These are phyloP conservation scores for Dolichomitus sp. DNA, from an alignment of 2,888 invertebrate genomes.

Conservation along the genomic window DNA sequence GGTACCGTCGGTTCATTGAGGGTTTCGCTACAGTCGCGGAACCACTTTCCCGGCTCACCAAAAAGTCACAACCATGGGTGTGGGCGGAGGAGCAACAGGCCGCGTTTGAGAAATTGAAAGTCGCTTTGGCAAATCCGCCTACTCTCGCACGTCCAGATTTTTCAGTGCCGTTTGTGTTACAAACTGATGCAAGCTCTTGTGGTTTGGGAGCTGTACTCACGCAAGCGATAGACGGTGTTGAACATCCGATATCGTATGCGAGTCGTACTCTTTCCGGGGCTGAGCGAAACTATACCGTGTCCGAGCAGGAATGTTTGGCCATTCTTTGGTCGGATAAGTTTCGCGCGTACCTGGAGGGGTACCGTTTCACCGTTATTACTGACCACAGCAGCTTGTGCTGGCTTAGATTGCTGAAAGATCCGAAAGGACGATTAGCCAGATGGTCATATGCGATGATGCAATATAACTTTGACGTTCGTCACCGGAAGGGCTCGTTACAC, in stretches of 20 bases:
- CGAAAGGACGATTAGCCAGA: conserved; percentile 56
- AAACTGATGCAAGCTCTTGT: not conserved
- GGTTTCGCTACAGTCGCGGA: conserved; percentile 60
- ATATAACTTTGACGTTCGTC: conserved; percentile 52
- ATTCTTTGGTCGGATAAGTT: conserved; percentile 71
- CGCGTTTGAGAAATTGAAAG: not conserved
- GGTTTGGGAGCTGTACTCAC: conserved; percentile 58
- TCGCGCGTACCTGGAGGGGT: conserved; percentile 59
- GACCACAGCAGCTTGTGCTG: conserved; percentile 71
- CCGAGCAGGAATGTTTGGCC: conserved; percentile 72
- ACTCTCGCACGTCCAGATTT: conserved; percentile 42
- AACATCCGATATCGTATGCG: conserved; percentile 39
- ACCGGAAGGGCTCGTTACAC: conserved; percentile 22
- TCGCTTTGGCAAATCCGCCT: not conserved
- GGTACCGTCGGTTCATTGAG: conserved; percentile 69
- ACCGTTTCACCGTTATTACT: conserved; percentile 71
- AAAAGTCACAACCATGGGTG: conserved; percentile 39
- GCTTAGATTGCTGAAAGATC: conserved; percentile 68
- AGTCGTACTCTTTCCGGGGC: not conserved
- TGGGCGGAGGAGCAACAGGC: conserved; percentile 20
- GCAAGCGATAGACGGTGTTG: conserved; percentile 39
- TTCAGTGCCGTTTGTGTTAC: conserved; percentile 42
- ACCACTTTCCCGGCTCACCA: conserved; percentile 41
- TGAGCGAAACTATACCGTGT: conserved; percentile 63
- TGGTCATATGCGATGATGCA: conserved; percentile 58